phyloP scores from a whole-genome alignment of 2,113 vertebrate species.

The Cinclus cinclus region DNA sequence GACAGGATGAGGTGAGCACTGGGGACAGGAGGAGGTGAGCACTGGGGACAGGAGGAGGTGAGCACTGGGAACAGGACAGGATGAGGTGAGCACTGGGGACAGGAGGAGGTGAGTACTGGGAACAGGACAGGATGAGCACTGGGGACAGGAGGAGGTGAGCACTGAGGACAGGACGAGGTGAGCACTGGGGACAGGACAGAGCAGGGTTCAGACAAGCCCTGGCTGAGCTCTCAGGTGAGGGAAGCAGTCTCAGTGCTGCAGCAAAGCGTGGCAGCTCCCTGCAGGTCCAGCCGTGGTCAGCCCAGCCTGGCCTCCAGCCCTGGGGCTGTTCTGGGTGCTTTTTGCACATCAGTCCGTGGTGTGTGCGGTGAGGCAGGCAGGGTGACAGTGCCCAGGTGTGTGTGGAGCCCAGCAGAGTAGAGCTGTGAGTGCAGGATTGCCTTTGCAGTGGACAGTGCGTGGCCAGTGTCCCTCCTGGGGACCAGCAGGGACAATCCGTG shows the following conservation, averaged over 20 bases:
- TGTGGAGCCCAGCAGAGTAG: background rate
- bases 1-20: background rate
- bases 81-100: background rate
- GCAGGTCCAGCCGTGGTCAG: background rate
- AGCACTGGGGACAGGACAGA: background rate
- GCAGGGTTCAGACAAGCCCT: background rate
- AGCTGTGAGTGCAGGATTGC: background rate
- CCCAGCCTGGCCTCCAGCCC: background rate
- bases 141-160: background rate
- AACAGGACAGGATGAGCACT: background rate
- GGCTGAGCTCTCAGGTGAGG: background rate
- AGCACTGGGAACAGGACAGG: background rate
- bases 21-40: background rate
- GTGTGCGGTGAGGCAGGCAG: background rate
- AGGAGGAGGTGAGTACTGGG: background rate
- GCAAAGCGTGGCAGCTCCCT: background rate
- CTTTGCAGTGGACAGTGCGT: background rate
- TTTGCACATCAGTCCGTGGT: background rate
- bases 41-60: background rate
- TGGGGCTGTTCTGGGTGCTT: background rate
- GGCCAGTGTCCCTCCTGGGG: accelerated
- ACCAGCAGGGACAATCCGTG: background rate
- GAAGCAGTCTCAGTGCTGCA: background rate
- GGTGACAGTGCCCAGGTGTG: background rate
- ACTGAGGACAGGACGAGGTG: background rate